Percentiles rank a stretch among this genome's conserved stretches.
These are phyloP conservation scores for Electrona antarctica DNA, from an alignment of 2,113 vertebrate species.

Conservation along the genomic window DNA sequence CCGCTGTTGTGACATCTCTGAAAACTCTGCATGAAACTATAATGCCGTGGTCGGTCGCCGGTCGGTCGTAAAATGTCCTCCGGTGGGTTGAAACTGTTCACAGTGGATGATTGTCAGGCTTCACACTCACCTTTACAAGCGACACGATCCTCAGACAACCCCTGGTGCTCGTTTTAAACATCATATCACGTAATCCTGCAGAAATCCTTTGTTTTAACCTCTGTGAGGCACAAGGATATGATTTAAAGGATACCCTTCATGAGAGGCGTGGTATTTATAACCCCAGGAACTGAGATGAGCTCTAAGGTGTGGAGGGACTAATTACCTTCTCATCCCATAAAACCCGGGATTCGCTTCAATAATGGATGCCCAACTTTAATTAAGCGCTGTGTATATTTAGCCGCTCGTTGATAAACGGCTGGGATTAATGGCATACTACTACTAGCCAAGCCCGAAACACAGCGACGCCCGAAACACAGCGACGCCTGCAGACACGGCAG, in stretches of 20 bases:
- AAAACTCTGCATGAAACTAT: background rate
- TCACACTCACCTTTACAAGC: slow-evolving; percentile 5
- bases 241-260: slow-evolving; percentile 68
- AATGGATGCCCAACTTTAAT: slow-evolving; percentile 77
- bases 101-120: slow-evolving; percentile 37
- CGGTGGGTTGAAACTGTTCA: slow-evolving; percentile 2
- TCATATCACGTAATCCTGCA: slow-evolving; percentile 52
- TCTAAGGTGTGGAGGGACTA: slow-evolving; percentile 72
- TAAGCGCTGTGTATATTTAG: slow-evolving; percentile 78
- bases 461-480: slow-evolving; percentile 47
- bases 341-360: slow-evolving; percentile 71
- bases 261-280: slow-evolving; percentile 68
- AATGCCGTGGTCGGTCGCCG: no score
- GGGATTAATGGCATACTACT: slow-evolving; percentile 64
- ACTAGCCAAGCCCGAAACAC: slow-evolving; percentile 48
- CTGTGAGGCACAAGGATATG: slow-evolving; percentile 41
- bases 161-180: slow-evolving; percentile 47
- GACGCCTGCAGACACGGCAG: slow-evolving; percentile 46
- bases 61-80: slow-evolving; percentile 22
- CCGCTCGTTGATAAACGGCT: slow-evolving; percentile 67
- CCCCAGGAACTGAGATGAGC: slow-evolving; percentile 61
- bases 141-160: slow-evolving; percentile 24
- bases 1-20: background rate
- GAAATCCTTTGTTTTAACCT: slow-evolving; percentile 66
- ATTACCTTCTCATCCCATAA: slow-evolving; percentile 77